phyloP scores from a whole-genome alignment of 1,140 invertebrate species.

The Diachasma alloeum region DNA sequence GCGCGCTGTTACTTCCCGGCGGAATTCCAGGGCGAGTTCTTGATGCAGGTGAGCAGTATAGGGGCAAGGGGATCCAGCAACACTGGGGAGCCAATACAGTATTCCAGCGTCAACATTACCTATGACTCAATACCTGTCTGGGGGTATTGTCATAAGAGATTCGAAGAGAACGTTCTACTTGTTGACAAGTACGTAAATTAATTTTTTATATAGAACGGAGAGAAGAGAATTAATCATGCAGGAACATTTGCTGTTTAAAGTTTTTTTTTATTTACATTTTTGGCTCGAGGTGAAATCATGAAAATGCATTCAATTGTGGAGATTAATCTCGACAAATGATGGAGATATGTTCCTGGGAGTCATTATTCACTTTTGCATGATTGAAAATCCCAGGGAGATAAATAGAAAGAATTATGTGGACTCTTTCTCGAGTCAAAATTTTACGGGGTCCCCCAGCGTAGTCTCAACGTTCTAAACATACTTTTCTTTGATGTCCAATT shows the following conservation, averaged over 20 bases:
- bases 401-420: too few relatives aligned
- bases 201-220: background rate
- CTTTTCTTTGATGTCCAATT: background rate
- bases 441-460: background rate
- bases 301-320: too few relatives aligned
- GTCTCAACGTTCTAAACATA: background rate
- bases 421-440: too few relatives aligned
- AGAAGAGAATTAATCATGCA: too few relatives aligned
- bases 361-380: too few relatives aligned
- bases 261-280: too few relatives aligned
- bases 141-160: conserved; percentile 71
- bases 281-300: too few relatives aligned
- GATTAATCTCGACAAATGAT: too few relatives aligned
- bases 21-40: conserved; percentile 74
- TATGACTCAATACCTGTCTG: conserved; percentile 74
- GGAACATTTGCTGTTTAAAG: too few relatives aligned
- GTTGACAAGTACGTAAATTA: conserved; percentile 66
- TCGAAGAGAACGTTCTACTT: conserved; percentile 72
- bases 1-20: conserved; percentile 74
- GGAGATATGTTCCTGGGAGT: too few relatives aligned
- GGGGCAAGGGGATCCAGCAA: conserved; percentile 51
- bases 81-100: conserved; percentile 66
- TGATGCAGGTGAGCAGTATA: conserved; percentile 69
- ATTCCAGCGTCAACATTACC: conserved; percentile 72
- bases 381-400: too few relatives aligned